Percentiles rank a stretch among this genome's conserved stretches.
Conservation (phyloP, 2,113 vertebrate genomes). For the Ammodytes marinus region DNA sequence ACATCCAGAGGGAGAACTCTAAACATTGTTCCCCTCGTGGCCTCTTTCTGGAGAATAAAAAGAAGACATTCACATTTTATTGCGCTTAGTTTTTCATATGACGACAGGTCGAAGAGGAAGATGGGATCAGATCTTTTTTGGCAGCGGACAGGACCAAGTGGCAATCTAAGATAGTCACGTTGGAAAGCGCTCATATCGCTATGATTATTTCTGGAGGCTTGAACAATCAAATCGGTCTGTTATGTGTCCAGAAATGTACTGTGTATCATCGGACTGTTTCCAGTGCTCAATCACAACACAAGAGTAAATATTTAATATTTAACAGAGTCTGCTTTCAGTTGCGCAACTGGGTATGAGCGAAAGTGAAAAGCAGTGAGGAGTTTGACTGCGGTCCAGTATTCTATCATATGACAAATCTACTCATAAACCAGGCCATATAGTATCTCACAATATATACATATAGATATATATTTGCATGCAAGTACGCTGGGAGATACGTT, state of each 20-base stretch:
- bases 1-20: slow-evolving; percentile 41
- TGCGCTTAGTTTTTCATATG: slow-evolving; percentile 57
- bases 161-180: slow-evolving; percentile 11
- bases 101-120: slow-evolving; percentile 12
- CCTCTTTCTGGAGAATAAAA: slow-evolving; percentile 52
- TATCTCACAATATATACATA: slow-evolving; percentile 2
- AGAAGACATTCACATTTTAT: slow-evolving; percentile 56
- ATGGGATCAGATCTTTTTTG: slow-evolving; percentile 59
- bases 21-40: slow-evolving; percentile 42
- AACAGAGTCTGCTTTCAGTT: slow-evolving; percentile 48
- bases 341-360: slow-evolving; percentile 30
- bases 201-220: slow-evolving; percentile 52
- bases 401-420: slow-evolving; percentile 42
- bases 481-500: neutral
- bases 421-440: slow-evolving; percentile 30
- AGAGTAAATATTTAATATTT: slow-evolving; percentile 52
- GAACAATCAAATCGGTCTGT: slow-evolving; percentile 21
- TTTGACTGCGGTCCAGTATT: slow-evolving; percentile 48
- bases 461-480: neutral
- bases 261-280: slow-evolving; percentile 25
- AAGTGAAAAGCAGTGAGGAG: slow-evolving; percentile 43
- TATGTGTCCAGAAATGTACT: slow-evolving; percentile 31
- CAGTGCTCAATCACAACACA: slow-evolving; percentile 21
- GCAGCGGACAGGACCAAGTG: slow-evolving; percentile 13
- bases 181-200: slow-evolving; percentile 1